Evolutionary conservation across 2,113 vertebrate genomes (phyloP), one percentile per base, ranked within the genome.

Genomic region (Cervus canadensis): DNA sequence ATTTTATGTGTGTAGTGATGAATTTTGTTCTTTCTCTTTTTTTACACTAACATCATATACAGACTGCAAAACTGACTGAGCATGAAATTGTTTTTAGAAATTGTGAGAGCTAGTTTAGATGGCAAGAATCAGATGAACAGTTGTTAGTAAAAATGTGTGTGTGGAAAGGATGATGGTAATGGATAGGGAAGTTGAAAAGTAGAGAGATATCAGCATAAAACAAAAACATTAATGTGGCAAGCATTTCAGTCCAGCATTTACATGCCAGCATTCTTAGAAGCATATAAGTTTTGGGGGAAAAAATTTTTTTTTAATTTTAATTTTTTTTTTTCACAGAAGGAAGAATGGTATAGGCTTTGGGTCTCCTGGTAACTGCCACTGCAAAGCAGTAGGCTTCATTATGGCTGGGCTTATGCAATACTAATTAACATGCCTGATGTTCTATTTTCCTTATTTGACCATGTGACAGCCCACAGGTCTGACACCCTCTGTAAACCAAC

Each of bases 341-440:
- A 97, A 97, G 95, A 97, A 94, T 79, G 85, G 81, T 96, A 87
- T 92, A 94, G 64, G 97, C 98, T 95, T 98, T 96, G 43, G 1
- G 6, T 99, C 98, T 98, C 99, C 98, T 98, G 98, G 98, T 98
- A 90, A 96, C 97, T 96, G 98, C 98, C 98, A 97, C 97, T 98
- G 99, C 98, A 98, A 98, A 98, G 99, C 99, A 99, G 99, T 99
- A 99, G 99, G 98, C 97, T 98, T 99, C 98, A 99, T 99, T 99
- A 99, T 99, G 98, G 97, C 86, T 98, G 98, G 98, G 98, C 99
- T 99, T 99, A 99, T 99, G 99, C 97, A 98, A 96, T 98, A 98
- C 99, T 99, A 99, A 99, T 99, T 99, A 99, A 99, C 98, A 93
- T 98, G 98, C 98, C 98, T 99, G 99, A 99, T 99, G 98, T 98